These are phyloP conservation scores for Rhizoglyphus robini DNA, from an alignment of 1,140 invertebrate species.

Conservation along the genomic window DNA sequence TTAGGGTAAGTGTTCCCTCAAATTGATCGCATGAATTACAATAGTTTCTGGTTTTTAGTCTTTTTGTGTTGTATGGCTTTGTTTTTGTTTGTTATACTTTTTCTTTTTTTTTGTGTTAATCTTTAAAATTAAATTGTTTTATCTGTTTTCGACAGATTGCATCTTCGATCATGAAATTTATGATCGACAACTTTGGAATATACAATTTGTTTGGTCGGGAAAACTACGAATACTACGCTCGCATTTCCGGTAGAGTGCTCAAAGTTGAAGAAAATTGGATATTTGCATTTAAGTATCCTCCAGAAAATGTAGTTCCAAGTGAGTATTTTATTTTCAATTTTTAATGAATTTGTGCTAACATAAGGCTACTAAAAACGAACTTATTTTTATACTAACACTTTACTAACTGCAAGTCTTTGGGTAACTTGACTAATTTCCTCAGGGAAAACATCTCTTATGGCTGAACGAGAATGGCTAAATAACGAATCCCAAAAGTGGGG, in stretches of 20 bases:
- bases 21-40: too few species aligned
- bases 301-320: conserved; percentile 59
- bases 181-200: conserved; percentile 91
- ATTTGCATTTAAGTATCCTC: conserved; percentile 78
- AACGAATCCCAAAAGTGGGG: conserved; percentile 72
- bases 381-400: conserved; percentile 1
- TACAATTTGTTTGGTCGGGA: conserved; percentile 85
- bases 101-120: too few species aligned
- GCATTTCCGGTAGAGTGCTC: conserved; percentile 77
- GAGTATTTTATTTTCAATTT: conserved; percentile 32
- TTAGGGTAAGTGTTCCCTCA: too few species aligned
- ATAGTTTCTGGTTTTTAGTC: too few species aligned
- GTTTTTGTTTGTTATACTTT: too few species aligned
- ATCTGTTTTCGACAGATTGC: conserved; percentile 49
- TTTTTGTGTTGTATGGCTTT: too few species aligned
- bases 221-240: conserved; percentile 93
- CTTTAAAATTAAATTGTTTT: background rate
- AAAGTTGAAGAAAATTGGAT: conserved; percentile 80
- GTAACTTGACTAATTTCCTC: conserved; percentile 20
- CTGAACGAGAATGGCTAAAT: conserved; percentile 71
- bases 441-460: conserved; percentile 68
- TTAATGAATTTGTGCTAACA: background rate
- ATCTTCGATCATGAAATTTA: conserved; percentile 81
- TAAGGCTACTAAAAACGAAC: background rate
- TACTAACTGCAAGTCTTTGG: conserved; percentile 15